Base-by-base conservation (phyloP, 2,888 invertebrate species). In the Pyrochroa serraticornis region DNA sequence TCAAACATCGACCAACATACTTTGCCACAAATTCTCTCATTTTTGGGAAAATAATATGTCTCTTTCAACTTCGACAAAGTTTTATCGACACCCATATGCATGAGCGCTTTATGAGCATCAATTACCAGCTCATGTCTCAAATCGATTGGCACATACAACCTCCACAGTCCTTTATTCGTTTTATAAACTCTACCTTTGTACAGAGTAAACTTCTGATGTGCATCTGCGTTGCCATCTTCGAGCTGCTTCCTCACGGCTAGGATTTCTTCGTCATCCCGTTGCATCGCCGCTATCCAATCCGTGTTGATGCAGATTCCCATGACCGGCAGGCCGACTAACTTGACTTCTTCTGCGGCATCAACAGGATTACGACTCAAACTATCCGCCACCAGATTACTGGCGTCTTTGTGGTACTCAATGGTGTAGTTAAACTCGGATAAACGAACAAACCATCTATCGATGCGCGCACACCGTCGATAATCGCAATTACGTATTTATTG, bases 231-330 rank as follows among this genome's bases (percentile, higher is more conserved):
- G 5, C 22, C 22, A 3, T 22, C 5, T 22, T 22, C 22, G 2
- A 22, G 5, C 5, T 22, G 2, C 2, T 5, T 22, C 5, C 22
- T 22, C 5, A 22, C 22, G 22, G 2, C 22, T 5, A 22, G 22
- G 5, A 22, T 22, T 5, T 22, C 22, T 2, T 22, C 5, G 8
- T 54, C 57, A 9, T 36, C 39, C 7, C 59, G 31, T 35, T 65
- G 55, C 46, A 63, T 38, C 0, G 62, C 58, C 7, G 60, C 58
- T 7, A 58, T 47, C 66, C 65, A 68, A 9, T 66, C 62, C 0
- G 55, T 57, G 8, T 45, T 60, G 6, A 62, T 45, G 2, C 39
- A 39, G 13, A 64, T 58, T 1, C 58, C 58, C 12, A 60, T 36
- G 10, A 64, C 31, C 8, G 62, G 60, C 31, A 60, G 35, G 7